A percentile compares a stretch with the other conserved stretches of the same genome.
These are phyloP conservation scores for Heteractis magnifica DNA, from an alignment of 92 coral and sea anemone species.

Conservation along the genomic window DNA sequence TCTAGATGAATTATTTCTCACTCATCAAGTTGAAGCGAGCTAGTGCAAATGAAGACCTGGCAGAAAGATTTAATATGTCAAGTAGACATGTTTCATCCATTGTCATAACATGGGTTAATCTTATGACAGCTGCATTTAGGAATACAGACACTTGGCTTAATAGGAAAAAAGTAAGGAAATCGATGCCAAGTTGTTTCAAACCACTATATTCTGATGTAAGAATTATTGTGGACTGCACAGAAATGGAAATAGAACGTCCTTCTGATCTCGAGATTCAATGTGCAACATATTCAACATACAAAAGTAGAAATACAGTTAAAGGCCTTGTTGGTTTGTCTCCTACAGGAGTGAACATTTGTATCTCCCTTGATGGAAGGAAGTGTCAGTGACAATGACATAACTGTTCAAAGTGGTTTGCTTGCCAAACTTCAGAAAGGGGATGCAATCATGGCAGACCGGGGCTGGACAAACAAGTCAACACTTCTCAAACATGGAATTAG, in stretches of 20 bases:
- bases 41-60: slow-evolving; percentile 56
- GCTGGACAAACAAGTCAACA: slow-evolving; percentile 35
- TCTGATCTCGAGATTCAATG: slow-evolving; percentile 60
- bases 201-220: slow-evolving; percentile 48
- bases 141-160: slow-evolving; percentile 58
- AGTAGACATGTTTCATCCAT: slow-evolving; percentile 46
- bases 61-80: slow-evolving; percentile 57
- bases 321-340: slow-evolving; percentile 65
- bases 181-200: slow-evolving; percentile 58
- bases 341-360: slow-evolving; percentile 59
- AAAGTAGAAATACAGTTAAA: slow-evolving; percentile 60
- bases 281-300: slow-evolving; percentile 53
- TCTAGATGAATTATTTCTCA: slow-evolving; percentile 55
- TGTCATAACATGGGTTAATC: slow-evolving; percentile 59
- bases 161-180: slow-evolving; percentile 32
- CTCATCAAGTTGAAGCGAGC: slow-evolving; percentile 55
- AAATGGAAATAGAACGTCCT: slow-evolving; percentile 57
- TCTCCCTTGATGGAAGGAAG: slow-evolving; percentile 60
- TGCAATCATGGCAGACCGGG: slow-evolving; percentile 65
- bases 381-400: slow-evolving; percentile 67
- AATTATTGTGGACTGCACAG: slow-evolving; percentile 62
- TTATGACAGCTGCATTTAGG: slow-evolving; percentile 36
- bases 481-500: slow-evolving; percentile 42
- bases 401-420: slow-evolving; percentile 55
- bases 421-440: slow-evolving; percentile 50